A percentile compares a stretch with the other conserved stretches of the same genome.
These are phyloP conservation scores for Archips crataeganus DNA, from an alignment of 2,888 invertebrate genomes.

Conservation along the genomic window DNA sequence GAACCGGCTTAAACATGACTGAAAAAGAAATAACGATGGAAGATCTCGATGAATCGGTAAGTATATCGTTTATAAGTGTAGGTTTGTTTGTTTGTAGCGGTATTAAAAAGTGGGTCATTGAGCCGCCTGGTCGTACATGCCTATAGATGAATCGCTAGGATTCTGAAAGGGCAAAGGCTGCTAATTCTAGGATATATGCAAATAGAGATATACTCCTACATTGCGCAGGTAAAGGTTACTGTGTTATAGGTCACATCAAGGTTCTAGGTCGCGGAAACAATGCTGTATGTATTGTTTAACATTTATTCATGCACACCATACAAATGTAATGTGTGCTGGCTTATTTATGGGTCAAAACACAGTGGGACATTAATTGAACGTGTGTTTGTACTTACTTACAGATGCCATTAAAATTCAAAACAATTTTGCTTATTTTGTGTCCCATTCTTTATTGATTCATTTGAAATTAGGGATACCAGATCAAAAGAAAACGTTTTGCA, in stretches of 20 bases:
- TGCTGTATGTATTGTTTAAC: not conserved
- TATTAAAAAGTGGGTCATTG: slow-evolving; percentile 64
- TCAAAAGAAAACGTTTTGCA: no score
- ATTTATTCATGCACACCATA: not conserved
- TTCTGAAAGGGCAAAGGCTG: slow-evolving; percentile 38
- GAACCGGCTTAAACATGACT: slow-evolving; percentile 64
- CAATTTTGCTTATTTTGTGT: not conserved
- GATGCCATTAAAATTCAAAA: no score
- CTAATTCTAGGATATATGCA: slow-evolving; percentile 13
- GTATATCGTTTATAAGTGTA: slow-evolving; percentile 47
- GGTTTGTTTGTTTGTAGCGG: slow-evolving; percentile 45
- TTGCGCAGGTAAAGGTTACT: not conserved
- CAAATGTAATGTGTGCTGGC: not conserved
- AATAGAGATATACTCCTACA: not conserved
- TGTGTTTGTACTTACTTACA: not conserved
- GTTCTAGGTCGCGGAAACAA: slow-evolving; percentile 16
- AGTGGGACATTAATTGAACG: not conserved
- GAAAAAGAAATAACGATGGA: slow-evolving; percentile 76
- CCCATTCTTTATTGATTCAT: not conserved
- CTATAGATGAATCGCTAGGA: slow-evolving; percentile 44
- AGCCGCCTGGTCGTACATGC: slow-evolving; percentile 58
- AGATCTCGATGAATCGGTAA: slow-evolving; percentile 77
- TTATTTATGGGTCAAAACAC: not conserved
- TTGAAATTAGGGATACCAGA: no score
- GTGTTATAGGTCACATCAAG: slow-evolving; percentile 47